Conservation (phyloP, 2,113 vertebrate genomes). For the Uropsilus gracilis region DNA sequence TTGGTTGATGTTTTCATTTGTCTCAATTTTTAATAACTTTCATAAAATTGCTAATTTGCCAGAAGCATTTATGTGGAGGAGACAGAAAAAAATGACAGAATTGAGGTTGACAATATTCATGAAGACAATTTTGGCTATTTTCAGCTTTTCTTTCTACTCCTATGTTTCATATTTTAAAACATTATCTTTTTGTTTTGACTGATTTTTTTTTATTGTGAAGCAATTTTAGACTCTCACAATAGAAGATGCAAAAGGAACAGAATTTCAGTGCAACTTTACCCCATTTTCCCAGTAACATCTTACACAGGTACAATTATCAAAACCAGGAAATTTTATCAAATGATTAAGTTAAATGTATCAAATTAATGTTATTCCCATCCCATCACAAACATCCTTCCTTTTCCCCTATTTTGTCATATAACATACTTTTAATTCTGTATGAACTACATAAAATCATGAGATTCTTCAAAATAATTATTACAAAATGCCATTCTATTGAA, state of each 20-base stretch:
- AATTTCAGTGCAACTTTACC: not conserved
- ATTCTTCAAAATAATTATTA: not conserved
- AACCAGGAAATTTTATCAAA: not conserved
- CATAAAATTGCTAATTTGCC: not conserved
- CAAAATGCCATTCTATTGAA: not conserved
- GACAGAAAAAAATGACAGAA: too few relatives aligned
- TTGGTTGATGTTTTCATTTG: not conserved
- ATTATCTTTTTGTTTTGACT: not conserved
- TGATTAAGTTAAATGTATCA: not conserved
- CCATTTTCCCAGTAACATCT: not conserved
- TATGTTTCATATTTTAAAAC: not conserved
- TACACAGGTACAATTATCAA: not conserved
- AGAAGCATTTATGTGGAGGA: too few relatives aligned
- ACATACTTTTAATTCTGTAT: not conserved
- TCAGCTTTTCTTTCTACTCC: not conserved
- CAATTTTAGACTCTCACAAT: not conserved
- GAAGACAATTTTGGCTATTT: not conserved
- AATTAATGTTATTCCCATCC: not conserved
- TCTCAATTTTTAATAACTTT: not conserved
- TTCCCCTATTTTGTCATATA: not conserved
- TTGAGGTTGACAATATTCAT: not conserved
- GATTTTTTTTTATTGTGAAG: not conserved
- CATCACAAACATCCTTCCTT: not conserved
- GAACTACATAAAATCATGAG: not conserved
- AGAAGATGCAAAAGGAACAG: not conserved